Evolutionary conservation across 2,797 vertebrate species (phyloP).

Genomic region (Zalophus californianus): DNA sequence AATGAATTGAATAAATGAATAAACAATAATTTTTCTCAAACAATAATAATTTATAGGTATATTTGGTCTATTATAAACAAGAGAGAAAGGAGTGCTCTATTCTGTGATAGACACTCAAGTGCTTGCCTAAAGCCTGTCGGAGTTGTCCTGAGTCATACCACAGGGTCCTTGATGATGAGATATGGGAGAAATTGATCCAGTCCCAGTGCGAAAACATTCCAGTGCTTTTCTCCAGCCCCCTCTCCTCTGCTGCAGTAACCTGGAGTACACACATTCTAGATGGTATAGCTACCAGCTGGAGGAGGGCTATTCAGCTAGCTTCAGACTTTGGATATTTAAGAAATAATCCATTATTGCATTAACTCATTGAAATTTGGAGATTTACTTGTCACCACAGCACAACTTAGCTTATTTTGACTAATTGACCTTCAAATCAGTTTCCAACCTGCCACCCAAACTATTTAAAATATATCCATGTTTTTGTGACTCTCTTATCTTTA

Average conservation of each 20-base stretch:
- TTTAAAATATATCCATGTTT: background rate
- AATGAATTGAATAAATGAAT: background rate
- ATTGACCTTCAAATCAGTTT: background rate
- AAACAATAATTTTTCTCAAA: background rate
- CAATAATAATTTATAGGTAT: background rate
- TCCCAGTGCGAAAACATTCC: background rate
- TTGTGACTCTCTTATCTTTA: background rate
- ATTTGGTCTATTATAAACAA: background rate
- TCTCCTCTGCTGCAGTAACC: background rate
- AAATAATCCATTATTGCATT: background rate
- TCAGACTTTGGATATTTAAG: background rate
- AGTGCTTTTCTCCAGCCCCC: background rate
- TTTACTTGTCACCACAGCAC: background rate
- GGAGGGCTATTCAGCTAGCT: background rate
- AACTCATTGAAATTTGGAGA: background rate
- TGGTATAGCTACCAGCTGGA: background rate
- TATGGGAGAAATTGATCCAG: background rate
- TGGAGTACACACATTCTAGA: background rate
- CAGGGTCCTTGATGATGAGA: background rate
- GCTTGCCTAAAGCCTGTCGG: background rate
- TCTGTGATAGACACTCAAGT: background rate
- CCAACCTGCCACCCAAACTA: background rate
- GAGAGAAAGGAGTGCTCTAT: background rate
- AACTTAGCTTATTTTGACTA: background rate
- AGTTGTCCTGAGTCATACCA: background rate